Conservation (phyloP, 2,113 vertebrate species). For the Rhombomys opimus region DNA sequence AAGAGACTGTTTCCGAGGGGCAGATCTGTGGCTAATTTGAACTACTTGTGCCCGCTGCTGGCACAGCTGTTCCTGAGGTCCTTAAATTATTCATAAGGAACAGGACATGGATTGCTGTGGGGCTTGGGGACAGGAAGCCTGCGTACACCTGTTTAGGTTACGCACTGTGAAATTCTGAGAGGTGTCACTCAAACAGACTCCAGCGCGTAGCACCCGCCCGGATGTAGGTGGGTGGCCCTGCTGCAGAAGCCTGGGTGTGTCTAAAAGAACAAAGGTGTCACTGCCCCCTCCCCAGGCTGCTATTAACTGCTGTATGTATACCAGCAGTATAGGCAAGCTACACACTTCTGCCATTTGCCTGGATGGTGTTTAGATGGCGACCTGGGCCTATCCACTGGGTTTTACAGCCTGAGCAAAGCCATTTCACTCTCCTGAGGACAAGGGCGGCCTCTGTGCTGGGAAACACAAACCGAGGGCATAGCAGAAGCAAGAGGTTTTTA, state of each 20-base stretch:
- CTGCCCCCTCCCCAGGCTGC: not conserved
- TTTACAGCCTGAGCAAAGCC: not conserved
- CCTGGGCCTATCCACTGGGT: not conserved
- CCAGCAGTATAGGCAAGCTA: not conserved
- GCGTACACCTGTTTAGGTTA: not conserved
- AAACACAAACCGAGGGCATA: not conserved
- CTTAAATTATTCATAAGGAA: slow-evolving; percentile 50
- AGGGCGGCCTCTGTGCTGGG: not conserved
- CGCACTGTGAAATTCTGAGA: not conserved
- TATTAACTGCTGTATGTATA: not conserved
- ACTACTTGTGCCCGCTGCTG: not conserved
- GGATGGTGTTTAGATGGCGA: not conserved
- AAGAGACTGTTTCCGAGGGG: slow-evolving; percentile 42
- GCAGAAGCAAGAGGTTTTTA: not conserved
- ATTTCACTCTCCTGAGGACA: not conserved
- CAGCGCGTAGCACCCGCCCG: accelerated
- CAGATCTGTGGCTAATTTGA: slow-evolving; percentile 1
- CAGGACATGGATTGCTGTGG: not conserved
- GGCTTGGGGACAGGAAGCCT: not conserved
- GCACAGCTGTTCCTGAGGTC: slow-evolving; percentile 12
- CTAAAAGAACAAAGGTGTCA: not conserved
- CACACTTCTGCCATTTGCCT: not conserved
- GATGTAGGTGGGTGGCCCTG: not conserved
- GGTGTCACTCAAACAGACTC: not conserved
- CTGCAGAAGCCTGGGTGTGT: not conserved